phyloP scores from a whole-genome alignment of 2,888 invertebrate species.

The Carcina quercana region DNA sequence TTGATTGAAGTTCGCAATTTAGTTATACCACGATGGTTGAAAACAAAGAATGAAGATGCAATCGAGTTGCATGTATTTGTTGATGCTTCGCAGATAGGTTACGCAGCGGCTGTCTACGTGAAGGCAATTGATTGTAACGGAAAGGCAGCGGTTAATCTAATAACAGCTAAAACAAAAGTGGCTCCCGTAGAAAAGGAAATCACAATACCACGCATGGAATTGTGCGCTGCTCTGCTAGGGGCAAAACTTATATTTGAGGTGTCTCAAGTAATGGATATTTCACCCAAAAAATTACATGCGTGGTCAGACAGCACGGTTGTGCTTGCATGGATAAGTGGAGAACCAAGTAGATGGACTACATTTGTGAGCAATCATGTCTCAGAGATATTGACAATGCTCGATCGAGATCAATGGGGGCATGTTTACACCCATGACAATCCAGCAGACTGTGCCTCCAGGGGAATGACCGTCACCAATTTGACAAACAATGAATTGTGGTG shows the following conservation, averaged over 20 bases:
- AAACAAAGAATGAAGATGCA: not conserved
- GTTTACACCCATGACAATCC: not conserved
- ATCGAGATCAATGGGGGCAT: constrained; percentile 1
- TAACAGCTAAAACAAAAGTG: constrained; percentile 18
- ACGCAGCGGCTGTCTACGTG: constrained; percentile 17
- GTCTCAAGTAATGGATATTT: not conserved
- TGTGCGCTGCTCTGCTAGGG: constrained; percentile 15
- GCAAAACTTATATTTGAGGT: constrained; percentile 13
- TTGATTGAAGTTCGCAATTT: not conserved
- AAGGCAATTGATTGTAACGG: not conserved
- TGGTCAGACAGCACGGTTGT: constrained; percentile 24
- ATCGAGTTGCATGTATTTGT: constrained; percentile 17
- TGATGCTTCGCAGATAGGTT: constrained; percentile 17
- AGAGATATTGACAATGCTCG: not conserved
- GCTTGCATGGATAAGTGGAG: constrained; percentile 10
- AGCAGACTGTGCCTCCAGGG: constrained; percentile 3
- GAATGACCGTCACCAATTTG: not conserved
- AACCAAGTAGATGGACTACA: constrained; percentile 1
- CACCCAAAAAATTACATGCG: constrained; percentile 5
- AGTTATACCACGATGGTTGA: constrained; percentile 11
- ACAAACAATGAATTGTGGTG: not conserved
- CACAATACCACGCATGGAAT: constrained; percentile 18
- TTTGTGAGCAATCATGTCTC: constrained; percentile 2
- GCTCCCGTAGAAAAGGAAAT: constrained; percentile 14
- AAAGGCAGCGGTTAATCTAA: constrained; percentile 5